phyloP scores from a whole-genome alignment of 2,888 invertebrate species.

The Octonoba sinensis region DNA sequence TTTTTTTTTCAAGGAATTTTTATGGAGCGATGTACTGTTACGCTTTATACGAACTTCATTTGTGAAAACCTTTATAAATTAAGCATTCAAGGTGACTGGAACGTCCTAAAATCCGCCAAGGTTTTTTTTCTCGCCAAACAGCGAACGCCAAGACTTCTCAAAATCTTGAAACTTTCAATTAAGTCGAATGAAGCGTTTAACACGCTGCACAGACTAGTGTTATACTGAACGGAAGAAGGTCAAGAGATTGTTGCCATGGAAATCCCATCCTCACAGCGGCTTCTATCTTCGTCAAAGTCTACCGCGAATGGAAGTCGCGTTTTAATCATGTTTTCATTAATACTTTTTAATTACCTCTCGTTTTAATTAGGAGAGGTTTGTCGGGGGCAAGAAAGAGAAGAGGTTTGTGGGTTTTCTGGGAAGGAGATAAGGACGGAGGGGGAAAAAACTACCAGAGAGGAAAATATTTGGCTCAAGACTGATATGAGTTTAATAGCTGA shows the following conservation, averaged over 20 bases:
- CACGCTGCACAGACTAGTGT: neutral
- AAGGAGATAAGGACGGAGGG: constrained; percentile 6
- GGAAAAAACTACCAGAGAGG: neutral
- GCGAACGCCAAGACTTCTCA: neutral
- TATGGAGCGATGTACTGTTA: too few species aligned
- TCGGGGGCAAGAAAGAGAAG: neutral
- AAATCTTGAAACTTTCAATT: constrained; percentile 23
- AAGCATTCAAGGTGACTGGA: too few species aligned
- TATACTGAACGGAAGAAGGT: constrained; percentile 7
- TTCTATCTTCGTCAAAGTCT: constrained; percentile 31
- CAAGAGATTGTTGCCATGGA: constrained; percentile 42
- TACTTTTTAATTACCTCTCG: constrained; percentile 57
- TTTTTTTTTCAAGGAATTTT: too few species aligned
- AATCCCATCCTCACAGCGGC: constrained; percentile 4
- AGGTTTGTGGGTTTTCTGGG: neutral
- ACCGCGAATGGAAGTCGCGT: constrained; percentile 16
- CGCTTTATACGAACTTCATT: too few species aligned
- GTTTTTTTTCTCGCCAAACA: neutral
- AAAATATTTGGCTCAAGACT: neutral
- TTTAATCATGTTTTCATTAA: constrained; percentile 62
- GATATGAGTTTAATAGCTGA: too few species aligned
- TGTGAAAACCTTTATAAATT: too few species aligned
- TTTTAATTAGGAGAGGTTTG: constrained; percentile 50
- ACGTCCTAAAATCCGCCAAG: too few species aligned
- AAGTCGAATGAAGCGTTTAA: constrained; percentile 20